Conservation (phyloP, 2,113 vertebrate species). For the Oreochromis tanganicae region DNA sequence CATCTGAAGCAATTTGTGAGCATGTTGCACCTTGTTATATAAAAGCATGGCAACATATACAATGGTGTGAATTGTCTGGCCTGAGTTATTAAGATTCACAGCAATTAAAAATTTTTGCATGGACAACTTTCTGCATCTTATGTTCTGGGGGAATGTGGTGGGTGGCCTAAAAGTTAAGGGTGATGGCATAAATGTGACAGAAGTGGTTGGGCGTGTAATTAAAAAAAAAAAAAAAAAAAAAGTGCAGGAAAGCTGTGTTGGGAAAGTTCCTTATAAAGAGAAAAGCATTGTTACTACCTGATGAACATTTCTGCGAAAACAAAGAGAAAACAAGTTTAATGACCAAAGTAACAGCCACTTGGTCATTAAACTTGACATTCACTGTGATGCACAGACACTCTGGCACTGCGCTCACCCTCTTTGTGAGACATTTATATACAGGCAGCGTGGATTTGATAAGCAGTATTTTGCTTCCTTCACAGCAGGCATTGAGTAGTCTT, state of each 20-base stretch:
- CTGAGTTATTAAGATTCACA: background rate
- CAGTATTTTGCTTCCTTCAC: background rate
- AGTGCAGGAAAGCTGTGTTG: background rate
- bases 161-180: background rate
- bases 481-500: background rate
- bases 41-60: background rate
- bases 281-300: background rate
- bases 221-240: too few relatives aligned
- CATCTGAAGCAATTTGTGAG: background rate
- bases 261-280: background rate
- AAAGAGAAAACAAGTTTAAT: background rate
- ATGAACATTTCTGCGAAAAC: background rate
- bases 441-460: background rate
- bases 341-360: background rate
- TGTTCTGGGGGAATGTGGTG: background rate
- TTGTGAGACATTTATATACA: background rate
- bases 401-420: background rate
- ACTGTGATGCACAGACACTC: constrained; percentile 4
- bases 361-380: constrained; percentile 33
- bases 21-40: background rate
- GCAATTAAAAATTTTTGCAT: background rate
- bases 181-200: background rate
- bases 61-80: background rate
- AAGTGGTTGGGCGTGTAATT: background rate
- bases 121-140: background rate